A percentile compares a stretch with the other conserved stretches of the same genome.
phyloP scores from a whole-genome alignment of 2,888 invertebrate species.

The Lutraria lutraria region DNA sequence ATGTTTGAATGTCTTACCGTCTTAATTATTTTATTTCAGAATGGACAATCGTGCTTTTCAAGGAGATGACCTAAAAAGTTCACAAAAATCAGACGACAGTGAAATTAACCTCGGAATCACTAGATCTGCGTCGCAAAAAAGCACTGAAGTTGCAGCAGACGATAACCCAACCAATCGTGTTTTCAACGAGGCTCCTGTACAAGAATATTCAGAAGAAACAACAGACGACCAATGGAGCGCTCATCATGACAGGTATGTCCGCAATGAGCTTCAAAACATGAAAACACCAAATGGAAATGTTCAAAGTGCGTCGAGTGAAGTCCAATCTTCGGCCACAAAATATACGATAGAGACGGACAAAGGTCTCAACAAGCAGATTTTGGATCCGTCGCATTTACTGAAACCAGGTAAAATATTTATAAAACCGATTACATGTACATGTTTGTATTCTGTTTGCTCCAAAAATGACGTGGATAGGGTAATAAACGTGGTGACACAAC shows the following conservation, averaged over 20 bases:
- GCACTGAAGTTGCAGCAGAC: no score
- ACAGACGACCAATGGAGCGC: background rate
- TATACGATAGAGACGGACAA: background rate
- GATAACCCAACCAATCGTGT: no score
- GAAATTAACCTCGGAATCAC: background rate
- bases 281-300: background rate
- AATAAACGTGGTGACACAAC: background rate
- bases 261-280: background rate
- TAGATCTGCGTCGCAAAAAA: background rate
- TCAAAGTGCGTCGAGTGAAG: background rate
- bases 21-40: background rate
- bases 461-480: background rate
- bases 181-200: no score
- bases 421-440: background rate
- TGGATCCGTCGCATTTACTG: conserved; percentile 3
- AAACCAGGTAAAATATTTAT: background rate
- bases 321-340: background rate
- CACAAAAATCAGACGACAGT: background rate
- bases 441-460: no score
- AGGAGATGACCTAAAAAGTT: background rate
- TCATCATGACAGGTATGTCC: background rate
- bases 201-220: background rate
- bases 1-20: background rate
- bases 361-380: background rate
- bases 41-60: background rate